Evolutionary conservation across 1,140 invertebrate genomes (phyloP).

Genomic region (Semibalanus balanoides): DNA sequence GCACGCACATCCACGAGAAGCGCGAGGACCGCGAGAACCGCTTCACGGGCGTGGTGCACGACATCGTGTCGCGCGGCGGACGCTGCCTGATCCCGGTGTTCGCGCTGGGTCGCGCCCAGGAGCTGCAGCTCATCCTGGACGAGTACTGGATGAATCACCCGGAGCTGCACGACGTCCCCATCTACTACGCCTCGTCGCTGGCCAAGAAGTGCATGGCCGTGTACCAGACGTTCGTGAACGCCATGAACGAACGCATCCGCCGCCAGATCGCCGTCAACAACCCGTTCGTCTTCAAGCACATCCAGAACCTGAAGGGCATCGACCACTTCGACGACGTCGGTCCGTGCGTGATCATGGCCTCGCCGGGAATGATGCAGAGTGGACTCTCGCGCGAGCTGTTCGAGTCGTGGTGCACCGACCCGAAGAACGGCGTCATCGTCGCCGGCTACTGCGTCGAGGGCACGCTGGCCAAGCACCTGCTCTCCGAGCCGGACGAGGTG

Average conservation of each 20-base stretch:
- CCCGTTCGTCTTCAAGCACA: conserved; percentile 98
- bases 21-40: conserved; percentile 87
- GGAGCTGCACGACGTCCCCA: conserved; percentile 95
- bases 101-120: conserved; percentile 93
- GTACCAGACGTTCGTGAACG: conserved; percentile 98
- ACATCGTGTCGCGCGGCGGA: conserved; percentile 90
- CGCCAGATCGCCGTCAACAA: conserved; percentile 95
- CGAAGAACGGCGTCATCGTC: conserved; percentile 96
- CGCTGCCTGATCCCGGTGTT: conserved; percentile 97
- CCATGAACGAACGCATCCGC: conserved; percentile 96
- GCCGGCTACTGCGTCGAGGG: conserved; percentile 98
- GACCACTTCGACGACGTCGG: conserved; percentile 99
- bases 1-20: conserved; percentile 97
- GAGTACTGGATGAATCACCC: conserved; percentile 98
- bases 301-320: conserved; percentile 96
- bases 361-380: conserved; percentile 99
- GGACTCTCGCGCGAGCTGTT: conserved; percentile 94
- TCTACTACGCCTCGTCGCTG: conserved; percentile 97
- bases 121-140: conserved; percentile 87
- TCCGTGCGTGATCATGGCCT: conserved; percentile 97
- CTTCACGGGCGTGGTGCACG: conserved; percentile 88
- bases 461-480: conserved; percentile 88
- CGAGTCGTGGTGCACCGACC: conserved; percentile 96
- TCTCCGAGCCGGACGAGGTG: conserved; percentile 97
- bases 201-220: conserved; percentile 99